A percentile compares a stretch with the other conserved stretches of the same genome.
phyloP scores from a whole-genome alignment of 2,888 invertebrate genomes.

The Gandaritis pyraliata region DNA sequence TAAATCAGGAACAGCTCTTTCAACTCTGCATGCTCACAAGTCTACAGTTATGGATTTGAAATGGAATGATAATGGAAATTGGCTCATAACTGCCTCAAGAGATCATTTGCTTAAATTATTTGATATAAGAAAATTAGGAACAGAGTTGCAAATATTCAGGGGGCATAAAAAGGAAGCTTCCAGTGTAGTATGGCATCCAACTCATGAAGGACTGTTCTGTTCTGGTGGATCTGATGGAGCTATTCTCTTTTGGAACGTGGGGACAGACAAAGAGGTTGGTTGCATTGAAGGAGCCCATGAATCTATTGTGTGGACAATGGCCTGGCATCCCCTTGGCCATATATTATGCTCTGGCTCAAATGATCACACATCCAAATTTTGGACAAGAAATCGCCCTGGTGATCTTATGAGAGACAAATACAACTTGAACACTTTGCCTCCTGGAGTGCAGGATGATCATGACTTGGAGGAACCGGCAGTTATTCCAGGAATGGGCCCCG shows the following conservation, averaged over 20 bases:
- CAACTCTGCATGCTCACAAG: slow-evolving; percentile 99
- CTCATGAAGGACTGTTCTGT: slow-evolving; percentile 98
- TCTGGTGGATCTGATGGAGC: slow-evolving; percentile 99
- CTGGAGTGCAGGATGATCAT: slow-evolving; percentile 86
- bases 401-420: slow-evolving; percentile 99
- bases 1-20: slow-evolving; percentile 96
- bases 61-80: slow-evolving; percentile 99
- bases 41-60: slow-evolving; percentile 99
- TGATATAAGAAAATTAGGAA: slow-evolving; percentile 97
- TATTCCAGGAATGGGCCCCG: slow-evolving; percentile 99
- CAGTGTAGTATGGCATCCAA: slow-evolving; percentile 98
- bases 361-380: slow-evolving; percentile 99
- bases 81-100: slow-evolving; percentile 98
- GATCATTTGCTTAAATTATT: slow-evolving; percentile 99
- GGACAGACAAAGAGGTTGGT: slow-evolving; percentile 98
- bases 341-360: slow-evolving; percentile 99
- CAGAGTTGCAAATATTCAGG: slow-evolving; percentile 98
- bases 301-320: slow-evolving; percentile 99
- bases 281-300: slow-evolving; percentile 99
- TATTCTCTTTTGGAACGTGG: slow-evolving; percentile 99
- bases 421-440: slow-evolving; percentile 95
- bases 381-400: slow-evolving; percentile 99
- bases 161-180: slow-evolving; percentile 99
- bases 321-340: slow-evolving; percentile 99
- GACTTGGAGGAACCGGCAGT: slow-evolving; percentile 89